phyloP scores from a whole-genome alignment of 2,888 invertebrate species.

The Adelognathus sp. region DNA sequence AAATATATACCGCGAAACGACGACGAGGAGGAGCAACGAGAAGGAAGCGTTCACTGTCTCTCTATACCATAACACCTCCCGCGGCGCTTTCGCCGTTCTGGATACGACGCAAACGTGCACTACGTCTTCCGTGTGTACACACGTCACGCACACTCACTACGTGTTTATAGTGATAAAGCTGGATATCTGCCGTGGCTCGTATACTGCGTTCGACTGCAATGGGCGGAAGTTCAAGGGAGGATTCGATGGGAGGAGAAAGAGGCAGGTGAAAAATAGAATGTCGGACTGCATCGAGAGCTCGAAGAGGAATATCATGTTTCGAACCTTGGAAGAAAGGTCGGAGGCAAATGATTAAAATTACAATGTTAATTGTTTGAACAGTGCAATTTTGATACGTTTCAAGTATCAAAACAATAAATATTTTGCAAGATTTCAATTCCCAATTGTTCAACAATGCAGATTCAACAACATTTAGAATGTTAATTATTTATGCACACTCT shows the following conservation, averaged over 20 bases:
- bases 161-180: background rate
- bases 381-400: no score
- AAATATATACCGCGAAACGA: conserved; percentile 63
- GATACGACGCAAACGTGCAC: conserved; percentile 23
- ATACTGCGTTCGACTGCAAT: conserved; percentile 52
- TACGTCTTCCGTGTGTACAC: conserved; percentile 13
- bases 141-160: conserved; percentile 6
- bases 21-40: conserved; percentile 7
- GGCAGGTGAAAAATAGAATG: background rate
- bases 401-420: no score
- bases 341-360: no score
- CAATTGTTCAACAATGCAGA: no score
- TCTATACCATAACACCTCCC: conserved; percentile 12
- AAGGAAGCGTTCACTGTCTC: background rate
- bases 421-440: no score
- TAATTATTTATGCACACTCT: no score
- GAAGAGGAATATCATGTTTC: no score
- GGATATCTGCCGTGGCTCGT: background rate
- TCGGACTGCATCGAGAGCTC: no score
- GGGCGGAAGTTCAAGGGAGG: conserved; percentile 55
- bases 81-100: conserved; percentile 31
- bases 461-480: no score
- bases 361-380: no score
- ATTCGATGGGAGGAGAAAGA: conserved; percentile 24
- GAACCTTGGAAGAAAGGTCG: no score